Conservation (phyloP, 2,888 invertebrate genomes). For the Plagodis pulveraria region DNA sequence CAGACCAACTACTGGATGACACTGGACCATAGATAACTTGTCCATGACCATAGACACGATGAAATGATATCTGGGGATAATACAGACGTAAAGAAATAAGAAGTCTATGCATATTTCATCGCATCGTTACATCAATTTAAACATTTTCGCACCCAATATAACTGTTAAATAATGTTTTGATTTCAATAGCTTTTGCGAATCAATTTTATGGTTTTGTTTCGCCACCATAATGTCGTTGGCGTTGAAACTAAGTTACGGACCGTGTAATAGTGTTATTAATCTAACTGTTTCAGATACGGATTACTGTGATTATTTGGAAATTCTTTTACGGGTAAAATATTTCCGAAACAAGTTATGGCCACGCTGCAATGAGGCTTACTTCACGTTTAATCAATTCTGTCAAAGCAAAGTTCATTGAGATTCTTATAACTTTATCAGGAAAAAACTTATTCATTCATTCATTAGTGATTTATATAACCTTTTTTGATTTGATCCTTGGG, state of each 20-base stretch:
- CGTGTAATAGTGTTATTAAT: slow-evolving; percentile 47
- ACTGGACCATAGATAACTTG: too few species aligned
- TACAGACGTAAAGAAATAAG: too few species aligned
- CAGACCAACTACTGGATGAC: too few species aligned
- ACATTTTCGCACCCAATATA: slow-evolving; percentile 3
- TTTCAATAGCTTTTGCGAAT: slow-evolving; percentile 34
- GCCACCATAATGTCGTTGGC: slow-evolving; percentile 42
- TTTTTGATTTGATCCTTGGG: too few species aligned
- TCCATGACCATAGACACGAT: too few species aligned
- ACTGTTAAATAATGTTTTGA: slow-evolving; percentile 23
- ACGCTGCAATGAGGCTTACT: slow-evolving; percentile 27
- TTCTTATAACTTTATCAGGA: neutral
- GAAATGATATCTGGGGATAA: too few species aligned
- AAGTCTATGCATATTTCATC: neutral
- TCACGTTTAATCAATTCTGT: neutral
- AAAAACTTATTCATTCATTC: too few species aligned
- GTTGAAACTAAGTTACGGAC: slow-evolving; percentile 43
- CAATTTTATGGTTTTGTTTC: slow-evolving; percentile 48
- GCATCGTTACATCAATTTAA: neutral
- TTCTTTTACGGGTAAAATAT: slow-evolving; percentile 28
- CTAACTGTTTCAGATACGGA: slow-evolving; percentile 42
- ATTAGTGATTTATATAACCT: too few species aligned
- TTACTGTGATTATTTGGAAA: slow-evolving; percentile 42
- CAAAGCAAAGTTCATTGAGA: neutral
- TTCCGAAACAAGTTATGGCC: slow-evolving; percentile 39